Evolutionary conservation across 1,140 invertebrate species (phyloP), one percentile per base, ranked within the genome.

Genomic region (Chrysoperla carnea): DNA sequence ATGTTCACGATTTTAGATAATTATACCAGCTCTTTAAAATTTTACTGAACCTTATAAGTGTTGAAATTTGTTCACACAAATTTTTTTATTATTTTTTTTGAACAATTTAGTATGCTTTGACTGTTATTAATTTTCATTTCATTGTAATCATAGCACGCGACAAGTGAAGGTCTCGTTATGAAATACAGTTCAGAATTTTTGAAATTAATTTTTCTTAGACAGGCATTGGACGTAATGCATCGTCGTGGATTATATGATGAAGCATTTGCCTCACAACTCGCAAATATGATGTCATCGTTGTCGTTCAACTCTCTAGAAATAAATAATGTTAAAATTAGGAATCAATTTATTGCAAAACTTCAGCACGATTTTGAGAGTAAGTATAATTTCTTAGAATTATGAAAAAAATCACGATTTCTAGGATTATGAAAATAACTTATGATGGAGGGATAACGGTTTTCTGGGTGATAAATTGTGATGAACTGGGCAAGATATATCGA

Each of bases 361-460:
- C 51, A 52, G 27, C 9, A 44, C 6, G 39, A 46, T 38, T 52
- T 45, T 43, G 46, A 52, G 39, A 36, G 47, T 50, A 46, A 42
- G 36, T 37, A 29, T 11, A 29, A 40, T 33, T 23, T 23, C 17
- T 23, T 23, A 5, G 17, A 23, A 23, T 23, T n/a, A n/a, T n/a
- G n/a, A n/a, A n/a, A n/a, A n/a, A n/a, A 23, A 23, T 23, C 5
- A 23, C 17, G 17, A 3, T 23, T 23, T 23, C 17, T 2, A 5
- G 17, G 17, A 23, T 23, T 3, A 3, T 23, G 5, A 23, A 23
- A 23, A 23, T 23, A 5, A 23, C n/a, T n/a, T n/a, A n/a, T n/a
- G n/a, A n/a, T n/a, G n/a, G n/a, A n/a, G n/a, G n/a, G n/a, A n/a
- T n/a, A n/a, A n/a, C n/a, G n/a, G n/a, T n/a, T n/a, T n/a, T n/a